Base-by-base conservation (phyloP, 1,140 invertebrate species). In the Drosophila elegans region DNA sequence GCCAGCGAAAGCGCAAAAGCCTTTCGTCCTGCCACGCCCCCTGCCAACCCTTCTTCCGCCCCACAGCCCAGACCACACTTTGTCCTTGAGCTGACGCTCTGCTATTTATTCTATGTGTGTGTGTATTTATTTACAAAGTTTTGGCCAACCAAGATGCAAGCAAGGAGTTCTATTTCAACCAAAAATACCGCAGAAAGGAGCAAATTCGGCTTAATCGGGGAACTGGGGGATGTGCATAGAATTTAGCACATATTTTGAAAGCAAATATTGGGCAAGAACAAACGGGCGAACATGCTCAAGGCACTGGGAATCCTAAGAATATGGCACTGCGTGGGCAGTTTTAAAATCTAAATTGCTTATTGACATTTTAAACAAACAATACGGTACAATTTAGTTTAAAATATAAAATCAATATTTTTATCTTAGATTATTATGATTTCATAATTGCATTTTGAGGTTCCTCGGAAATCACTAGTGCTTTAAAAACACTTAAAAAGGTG, bases 211-310 rank as follows among this genome's bases (percentile, higher is more conserved):
- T 16, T 41, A 39, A 60, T 36, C 34, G 39, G 51, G 27, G n/a
- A 45, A 51, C 49, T 29, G 32, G 60, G 32, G 60, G 36, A 52
- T 63, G 54, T 61, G 57, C 60, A 53, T 72, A 53, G 64, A 81
- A 82, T 82, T 81, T 82, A 76, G 68, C 80, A 83, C 80, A 88
- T 83, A 88, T 83, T 88, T 82, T 66, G 41, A 72, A 69, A 84
- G 74, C 79, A 74, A 88, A 89, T 88, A 88, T 88, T 88, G 83
- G 68, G 61, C 57, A 64, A 46, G 64, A 79, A 42, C 83, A 88
- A 82, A 67, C 68, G 49, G 44, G 53, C 54, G 38, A 66, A 59
- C 59, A 12, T 34, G 13, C 32, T 38, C 38, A 29, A 66, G 61
- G 29, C 36, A 16, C 29, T 11, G 16, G 29, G 16, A 56, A 12